Base-by-base conservation (phyloP, 1,140 invertebrate genomes). In the Drosophila ficusphila region DNA sequence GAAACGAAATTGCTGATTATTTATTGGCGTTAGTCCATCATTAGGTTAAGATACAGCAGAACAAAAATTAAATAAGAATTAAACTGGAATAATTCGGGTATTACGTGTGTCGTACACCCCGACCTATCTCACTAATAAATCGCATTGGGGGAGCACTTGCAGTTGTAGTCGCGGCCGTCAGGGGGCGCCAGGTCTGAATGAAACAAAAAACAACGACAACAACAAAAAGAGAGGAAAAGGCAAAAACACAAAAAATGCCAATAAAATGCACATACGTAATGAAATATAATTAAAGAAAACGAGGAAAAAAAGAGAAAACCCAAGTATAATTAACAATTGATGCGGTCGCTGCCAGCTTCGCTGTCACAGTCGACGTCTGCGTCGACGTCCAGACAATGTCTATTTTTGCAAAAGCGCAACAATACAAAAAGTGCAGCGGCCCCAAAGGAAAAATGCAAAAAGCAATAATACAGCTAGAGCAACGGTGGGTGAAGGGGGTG, bases 251-350 rank as follows among this genome's bases (percentile, higher is more conserved):
- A 46, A 21, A 51, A 76, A 74, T 31, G 73, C 60, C 78, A 79
- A 72, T 70, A 81, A 74, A 74, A 58, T 68, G 75, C 54, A 52
- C 74, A 83, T 77, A 88, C 77, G 83, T 88, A 88, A 88, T 89
- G 70, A 75, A 88, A 83, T 78, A 83, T 89, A 89, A 89, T 89
- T 83, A 82, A 89, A 82, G 70, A 76, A 78, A 78, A 78, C 42
- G 44, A 46, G 58, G 23, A 36, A 42, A 38, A 18, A 52, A 34
- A 53, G 36, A 27, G 44, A 60, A 25, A 56, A 51, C 56, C 41
- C 69, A 73, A 73, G 69, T 73, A 72, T 73, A 73, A 73, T 73
- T 73, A 73, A 73, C 57, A 72, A 73, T 52, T 72, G 69, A 53
- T 67, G 46, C 54, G 42, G 53, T 49, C 27, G 65, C 31, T 12